Percentiles rank a stretch among this genome's conserved stretches.
phyloP scores from a whole-genome alignment of 2,888 invertebrate genomes.

The Acleris laterana region DNA sequence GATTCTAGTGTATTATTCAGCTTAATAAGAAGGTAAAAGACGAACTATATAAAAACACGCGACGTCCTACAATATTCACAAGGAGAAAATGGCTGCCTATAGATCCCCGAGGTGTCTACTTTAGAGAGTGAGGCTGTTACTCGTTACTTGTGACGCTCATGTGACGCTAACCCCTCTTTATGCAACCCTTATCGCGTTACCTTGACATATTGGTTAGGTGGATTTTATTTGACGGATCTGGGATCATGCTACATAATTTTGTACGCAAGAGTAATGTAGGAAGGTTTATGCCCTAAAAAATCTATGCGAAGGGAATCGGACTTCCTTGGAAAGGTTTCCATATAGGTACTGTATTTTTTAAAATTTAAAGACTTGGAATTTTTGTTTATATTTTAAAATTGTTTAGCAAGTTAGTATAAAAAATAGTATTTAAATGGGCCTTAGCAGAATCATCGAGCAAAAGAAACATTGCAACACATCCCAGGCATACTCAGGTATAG shows the following conservation, averaged over 20 bases:
- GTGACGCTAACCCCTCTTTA: conserved; percentile 23
- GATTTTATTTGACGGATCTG: background rate
- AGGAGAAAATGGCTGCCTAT: background rate
- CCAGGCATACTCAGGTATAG: too few species aligned
- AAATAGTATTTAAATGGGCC: too few species aligned
- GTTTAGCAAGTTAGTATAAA: too few species aligned
- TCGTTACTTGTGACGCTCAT: background rate
- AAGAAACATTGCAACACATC: too few species aligned
- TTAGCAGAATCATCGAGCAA: too few species aligned
- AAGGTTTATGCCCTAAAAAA: background rate
- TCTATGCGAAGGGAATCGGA: background rate
- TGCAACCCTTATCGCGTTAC: conserved; percentile 22
- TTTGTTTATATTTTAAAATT: background rate
- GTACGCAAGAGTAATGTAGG: background rate
- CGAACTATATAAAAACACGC: background rate
- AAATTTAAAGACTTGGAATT: background rate
- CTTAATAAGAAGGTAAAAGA: background rate
- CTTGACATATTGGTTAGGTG: conserved; percentile 26
- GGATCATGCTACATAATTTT: background rate
- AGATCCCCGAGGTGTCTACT: background rate
- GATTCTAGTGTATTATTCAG: too few species aligned
- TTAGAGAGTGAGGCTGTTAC: background rate
- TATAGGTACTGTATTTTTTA: too few species aligned
- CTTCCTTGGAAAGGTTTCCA: background rate
- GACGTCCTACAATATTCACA: background rate